Conservation (phyloP, 2,113 vertebrate species). For the Ciconia boyciana region DNA sequence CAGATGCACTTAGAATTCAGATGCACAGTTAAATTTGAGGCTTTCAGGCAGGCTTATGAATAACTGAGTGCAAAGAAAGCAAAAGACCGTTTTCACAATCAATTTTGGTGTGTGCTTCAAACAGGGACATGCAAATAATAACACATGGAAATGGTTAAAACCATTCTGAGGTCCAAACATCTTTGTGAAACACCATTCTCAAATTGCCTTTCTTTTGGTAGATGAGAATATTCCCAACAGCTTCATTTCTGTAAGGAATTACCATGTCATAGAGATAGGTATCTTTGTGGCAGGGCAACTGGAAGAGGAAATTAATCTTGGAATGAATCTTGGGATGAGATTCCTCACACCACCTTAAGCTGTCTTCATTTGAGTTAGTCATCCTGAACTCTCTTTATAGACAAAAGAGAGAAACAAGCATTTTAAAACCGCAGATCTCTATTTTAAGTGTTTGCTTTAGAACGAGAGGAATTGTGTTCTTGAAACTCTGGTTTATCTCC, state of each 20-base stretch:
- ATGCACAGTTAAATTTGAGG: not conserved
- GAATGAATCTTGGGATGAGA: not conserved
- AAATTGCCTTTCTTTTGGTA: not conserved
- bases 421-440: not conserved
- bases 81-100: not conserved
- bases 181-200: not conserved
- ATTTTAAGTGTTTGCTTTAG: not conserved
- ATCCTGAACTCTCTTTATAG: not conserved
- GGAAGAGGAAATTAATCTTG: not conserved
- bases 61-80: not conserved
- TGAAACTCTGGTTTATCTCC: not conserved
- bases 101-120: not conserved
- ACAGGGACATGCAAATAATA: not conserved
- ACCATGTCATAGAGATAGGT: not conserved
- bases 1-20: not conserved
- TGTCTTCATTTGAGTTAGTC: not conserved
- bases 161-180: not conserved
- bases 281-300: not conserved
- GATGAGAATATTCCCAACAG: not conserved
- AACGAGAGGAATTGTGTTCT: not conserved
- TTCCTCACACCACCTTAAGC: not conserved
- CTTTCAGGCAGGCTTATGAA: not conserved
- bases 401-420: not conserved
- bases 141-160: not conserved
- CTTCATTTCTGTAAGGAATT: not conserved